Evolutionary conservation across 2,113 vertebrate species (phyloP).

Genomic region (Arenaria interpres): DNA sequence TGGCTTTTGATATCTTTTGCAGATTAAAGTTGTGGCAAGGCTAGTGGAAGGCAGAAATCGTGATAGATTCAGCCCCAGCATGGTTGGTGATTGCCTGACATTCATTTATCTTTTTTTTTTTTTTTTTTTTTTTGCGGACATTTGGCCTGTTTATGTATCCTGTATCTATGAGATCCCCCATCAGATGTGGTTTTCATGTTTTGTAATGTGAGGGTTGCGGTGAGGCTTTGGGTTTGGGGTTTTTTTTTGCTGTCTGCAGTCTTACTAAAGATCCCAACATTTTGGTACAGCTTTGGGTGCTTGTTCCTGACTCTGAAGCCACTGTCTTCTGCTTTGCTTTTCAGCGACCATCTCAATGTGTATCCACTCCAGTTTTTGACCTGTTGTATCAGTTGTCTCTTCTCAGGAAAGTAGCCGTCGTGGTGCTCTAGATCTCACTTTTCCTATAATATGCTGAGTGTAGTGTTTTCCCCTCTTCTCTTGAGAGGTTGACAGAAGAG

Average conservation of each 20-base stretch:
- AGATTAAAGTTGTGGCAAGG: constrained; percentile 5
- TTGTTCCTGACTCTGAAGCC: neutral
- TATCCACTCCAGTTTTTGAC: neutral
- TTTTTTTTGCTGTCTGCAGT: neutral
- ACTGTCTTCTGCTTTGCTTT: neutral
- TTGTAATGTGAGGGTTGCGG: neutral
- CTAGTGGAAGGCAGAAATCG: constrained; percentile 33
- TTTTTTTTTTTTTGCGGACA: neutral
- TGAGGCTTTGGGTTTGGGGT: neutral
- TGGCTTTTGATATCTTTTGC: constrained; percentile 17
- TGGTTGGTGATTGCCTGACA: constrained; percentile 22
- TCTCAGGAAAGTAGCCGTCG: neutral
- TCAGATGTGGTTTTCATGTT: neutral
- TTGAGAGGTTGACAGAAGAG: neutral
- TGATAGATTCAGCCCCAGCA: constrained; percentile 13
- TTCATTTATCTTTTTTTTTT: constrained; percentile 1
- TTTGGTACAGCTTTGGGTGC: neutral
- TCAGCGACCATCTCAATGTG: neutral
- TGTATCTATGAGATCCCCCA: neutral
- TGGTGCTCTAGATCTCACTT: neutral
- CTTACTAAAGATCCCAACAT: neutral
- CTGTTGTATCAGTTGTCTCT: neutral
- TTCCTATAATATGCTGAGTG: neutral
- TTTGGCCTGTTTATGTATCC: constrained; percentile 17
- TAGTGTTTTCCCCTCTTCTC: neutral